Base-by-base conservation (phyloP, 37 sponge, comb jelly and placozoan genomes). In the Geodia barretti region DNA sequence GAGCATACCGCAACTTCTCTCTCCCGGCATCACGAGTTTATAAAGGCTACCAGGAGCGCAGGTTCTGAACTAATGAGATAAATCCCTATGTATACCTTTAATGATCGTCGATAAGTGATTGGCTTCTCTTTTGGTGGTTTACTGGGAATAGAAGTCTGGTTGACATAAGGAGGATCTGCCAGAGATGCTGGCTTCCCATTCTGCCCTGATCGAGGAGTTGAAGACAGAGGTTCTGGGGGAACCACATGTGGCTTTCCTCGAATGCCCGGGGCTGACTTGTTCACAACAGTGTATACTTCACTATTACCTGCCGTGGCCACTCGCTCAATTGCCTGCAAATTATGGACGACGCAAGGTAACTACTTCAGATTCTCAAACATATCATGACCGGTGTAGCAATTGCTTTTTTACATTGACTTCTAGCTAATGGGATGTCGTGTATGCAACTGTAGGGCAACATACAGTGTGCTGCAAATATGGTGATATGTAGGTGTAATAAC, bases 251-350 rank as follows among this genome's bases (percentile, higher is more conserved):
- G 14, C 14, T 7, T 47, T 47, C 54, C 54, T 14, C 11, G 14
- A 14, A 14, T 47, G 11, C 54, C 54, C 14, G 54, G 54, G 14
- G 54, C 54, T 47, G 7, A 25, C 21, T 66, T 73, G 76, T 60
- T 73, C 30, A 88, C 77, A 31, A 76, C 77, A 19, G 89, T 83
- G 68, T 83, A 88, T n/a, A 88, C 3, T 23, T 78, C 34, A 1
- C 39, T 39, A 41, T 36, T 38, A 7, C 35, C 32, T 23, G 79
- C 84, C 29, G 70, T 78, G 21, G 73, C 28, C 26, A 83, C 58
- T 14, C 68, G 74, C 33, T 78, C 68, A 24, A 88, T 78, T 35
- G 40, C 67, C 54, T 47, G 54, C 54, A 47, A 7, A 47, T n/a
- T n/a, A n/a, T n/a, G n/a, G n/a, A n/a, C n/a, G n/a, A n/a, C n/a